Percentiles rank a stretch among this genome's conserved stretches.
These are phyloP conservation scores for Patagioenas fasciata DNA, from an alignment of 2,113 vertebrate genomes.

Conservation along the genomic window DNA sequence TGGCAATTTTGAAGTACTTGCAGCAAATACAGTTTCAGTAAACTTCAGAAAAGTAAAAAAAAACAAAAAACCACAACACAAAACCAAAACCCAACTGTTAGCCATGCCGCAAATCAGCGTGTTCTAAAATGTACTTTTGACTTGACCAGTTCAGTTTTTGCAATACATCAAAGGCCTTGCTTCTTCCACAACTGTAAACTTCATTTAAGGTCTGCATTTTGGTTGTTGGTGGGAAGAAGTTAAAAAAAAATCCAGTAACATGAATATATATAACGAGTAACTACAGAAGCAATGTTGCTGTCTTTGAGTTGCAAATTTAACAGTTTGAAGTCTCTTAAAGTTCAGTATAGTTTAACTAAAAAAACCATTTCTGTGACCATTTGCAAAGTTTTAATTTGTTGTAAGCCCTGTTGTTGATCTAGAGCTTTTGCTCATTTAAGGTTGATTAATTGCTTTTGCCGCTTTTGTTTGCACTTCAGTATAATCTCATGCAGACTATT, in stretches of 20 bases:
- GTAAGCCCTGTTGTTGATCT: conserved; percentile 44
- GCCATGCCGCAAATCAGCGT: not conserved
- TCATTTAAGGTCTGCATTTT: not conserved
- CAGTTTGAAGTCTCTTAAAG: conserved; percentile 30
- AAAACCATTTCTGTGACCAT: not conserved
- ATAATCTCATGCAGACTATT: conserved; percentile 25
- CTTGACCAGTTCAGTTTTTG: not conserved
- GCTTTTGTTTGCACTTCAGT: conserved; percentile 42
- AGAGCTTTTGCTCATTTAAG: conserved; percentile 14
- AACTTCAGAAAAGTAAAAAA: not conserved
- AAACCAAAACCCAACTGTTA: not conserved
- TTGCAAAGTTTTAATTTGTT: conserved; percentile 27
- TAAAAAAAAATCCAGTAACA: not conserved
- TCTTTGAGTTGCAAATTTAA: conserved; percentile 11
- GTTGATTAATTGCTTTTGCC: conserved; percentile 56
- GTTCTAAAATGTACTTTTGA: not conserved
- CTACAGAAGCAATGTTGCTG: not conserved
- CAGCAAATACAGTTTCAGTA: not conserved
- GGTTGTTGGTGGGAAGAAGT: not conserved
- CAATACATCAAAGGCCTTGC: not conserved
- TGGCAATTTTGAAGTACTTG: conserved; percentile 53
- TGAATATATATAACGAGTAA: not conserved
- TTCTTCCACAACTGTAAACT: not conserved
- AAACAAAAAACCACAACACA: not conserved
- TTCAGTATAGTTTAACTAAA: not conserved